Base-by-base conservation (phyloP, 2,888 invertebrate genomes). In the Halictus ligatus region DNA sequence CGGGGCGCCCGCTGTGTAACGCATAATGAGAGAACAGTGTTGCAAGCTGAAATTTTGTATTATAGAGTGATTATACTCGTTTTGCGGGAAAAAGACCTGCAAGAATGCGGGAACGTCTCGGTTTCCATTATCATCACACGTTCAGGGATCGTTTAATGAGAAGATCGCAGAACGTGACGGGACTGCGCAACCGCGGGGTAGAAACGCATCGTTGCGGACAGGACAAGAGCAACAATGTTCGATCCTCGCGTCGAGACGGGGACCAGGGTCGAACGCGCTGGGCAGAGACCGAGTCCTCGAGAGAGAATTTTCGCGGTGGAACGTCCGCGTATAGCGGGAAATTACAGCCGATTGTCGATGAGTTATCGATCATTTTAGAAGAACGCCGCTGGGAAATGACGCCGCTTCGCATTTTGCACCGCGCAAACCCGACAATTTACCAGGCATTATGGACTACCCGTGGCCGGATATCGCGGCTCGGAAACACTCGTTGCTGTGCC, bases 281-380 rank as follows among this genome's bases (percentile, higher is more conserved):
- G 21, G 21, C 43, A 18, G 69, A 54, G 46, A 64, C 25, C 15
- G 40, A 75, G 75, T 43, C 25, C 18, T 46, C 50, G 60, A 46
- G 77, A 46, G 58, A 58, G 67, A 75, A 74, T 87, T 88, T 79
- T 85, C 78, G 71, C 75, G 74, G 29, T 50, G 81, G 78, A 76
- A 75, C 86, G 74, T 86, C 69, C 85, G 82, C 86, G 84, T 83
- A 89, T 58, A 89, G 88, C 74, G 86, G 88, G 86, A 86, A 91
- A 93, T 93, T 92, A 94, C 89, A 88, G 91, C 83, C 91, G 91
- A 94, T 94, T 90, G 92, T 87, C 93, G 93, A 93, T 94, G 92
- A 94, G 91, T 93, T 94, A 94, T 94, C 94, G 94, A 92, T 91
- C 89, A 94, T 94, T 93, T 93, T 92, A 91, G 91, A 93, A 93